Base-by-base conservation (phyloP, 2,797 vertebrate species). In the Pseudomugil gertrudae region DNA sequence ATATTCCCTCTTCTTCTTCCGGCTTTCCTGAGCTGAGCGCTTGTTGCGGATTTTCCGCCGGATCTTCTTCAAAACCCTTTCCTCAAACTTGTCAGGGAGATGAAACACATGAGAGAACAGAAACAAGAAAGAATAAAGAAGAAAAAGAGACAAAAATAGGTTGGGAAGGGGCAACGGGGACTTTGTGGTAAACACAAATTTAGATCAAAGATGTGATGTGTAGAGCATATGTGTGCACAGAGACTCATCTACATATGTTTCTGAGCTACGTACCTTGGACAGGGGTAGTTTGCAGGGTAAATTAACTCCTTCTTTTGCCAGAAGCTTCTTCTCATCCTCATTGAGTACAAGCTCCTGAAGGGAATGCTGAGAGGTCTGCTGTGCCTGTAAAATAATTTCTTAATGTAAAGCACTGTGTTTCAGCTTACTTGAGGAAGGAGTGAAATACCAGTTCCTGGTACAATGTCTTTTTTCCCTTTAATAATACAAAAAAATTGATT, bases 11-110 rank as follows among this genome's bases (percentile, higher is more conserved):
- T 96, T 98, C 92, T 98, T 99, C 85, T 96, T 98, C 59, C 97
- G 91, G 89, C 97, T 98, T 76, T 98, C 97, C 78, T 98, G 97
- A 35, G 97, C 97, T 0, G 97, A 99, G 79, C 94, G 96, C 64
- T 99, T 98, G 92, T 99, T 99, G 19, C 97, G 93, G 79, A 99
- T 99, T 92, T 99, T 99, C 78, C 97, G 84, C 7, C 96, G 95
- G 86, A 99, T 95, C 92, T 97, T 99, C 89, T 98, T 99, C 87
- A 98, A 91, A 79, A 96, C 85, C 30, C 95, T 94, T 54, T 99
- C 97, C 85, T 99, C 97, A 10, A 93, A 94, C 97, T 98, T 85
- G 75, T 73, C 72, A 79, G 6, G 30, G 64, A 84, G 78, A 75
- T 72, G 64, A 79, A 74, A 82, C 53, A 72, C 60, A 69, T 21